These are phyloP conservation scores for Nothoprocta perdicaria DNA, from an alignment of 2,113 vertebrate species.

Conservation along the genomic window DNA sequence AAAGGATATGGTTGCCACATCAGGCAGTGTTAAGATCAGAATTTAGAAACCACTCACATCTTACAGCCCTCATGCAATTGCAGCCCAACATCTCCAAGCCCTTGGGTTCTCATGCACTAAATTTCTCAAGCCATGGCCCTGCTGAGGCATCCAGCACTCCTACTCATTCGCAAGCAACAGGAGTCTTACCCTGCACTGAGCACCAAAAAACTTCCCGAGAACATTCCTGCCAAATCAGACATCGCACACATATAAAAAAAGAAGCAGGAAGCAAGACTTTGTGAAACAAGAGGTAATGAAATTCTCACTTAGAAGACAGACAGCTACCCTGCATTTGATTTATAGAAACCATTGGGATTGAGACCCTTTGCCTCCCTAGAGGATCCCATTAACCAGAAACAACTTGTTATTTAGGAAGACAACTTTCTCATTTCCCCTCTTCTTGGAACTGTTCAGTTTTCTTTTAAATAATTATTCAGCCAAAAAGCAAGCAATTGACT, in stretches of 20 bases:
- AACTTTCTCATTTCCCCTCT: constrained; percentile 33
- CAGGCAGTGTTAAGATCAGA: background rate
- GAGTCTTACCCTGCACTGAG: background rate
- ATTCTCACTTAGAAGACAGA: background rate
- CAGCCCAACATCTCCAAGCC: background rate
- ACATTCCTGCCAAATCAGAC: background rate
- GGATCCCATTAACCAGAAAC: background rate
- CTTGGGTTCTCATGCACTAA: accelerated
- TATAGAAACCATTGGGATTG: background rate
- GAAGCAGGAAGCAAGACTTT: background rate
- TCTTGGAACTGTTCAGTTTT: constrained; percentile 20
- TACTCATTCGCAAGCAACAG: background rate
- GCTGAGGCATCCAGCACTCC: accelerated
- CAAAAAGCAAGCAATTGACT: constrained; percentile 40
- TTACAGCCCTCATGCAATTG: background rate
- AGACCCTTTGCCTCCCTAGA: background rate
- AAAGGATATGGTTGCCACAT: background rate
- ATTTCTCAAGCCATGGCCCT: background rate
- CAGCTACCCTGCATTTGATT: background rate
- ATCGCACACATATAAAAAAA: background rate
- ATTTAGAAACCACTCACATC: background rate
- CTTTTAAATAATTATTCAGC: constrained; percentile 63
- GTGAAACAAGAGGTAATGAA: background rate
- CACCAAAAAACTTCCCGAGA: background rate
- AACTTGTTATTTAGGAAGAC: constrained; percentile 11